phyloP scores from a whole-genome alignment of 2,888 invertebrate genomes.

The Petrolisthes cinctipes region DNA sequence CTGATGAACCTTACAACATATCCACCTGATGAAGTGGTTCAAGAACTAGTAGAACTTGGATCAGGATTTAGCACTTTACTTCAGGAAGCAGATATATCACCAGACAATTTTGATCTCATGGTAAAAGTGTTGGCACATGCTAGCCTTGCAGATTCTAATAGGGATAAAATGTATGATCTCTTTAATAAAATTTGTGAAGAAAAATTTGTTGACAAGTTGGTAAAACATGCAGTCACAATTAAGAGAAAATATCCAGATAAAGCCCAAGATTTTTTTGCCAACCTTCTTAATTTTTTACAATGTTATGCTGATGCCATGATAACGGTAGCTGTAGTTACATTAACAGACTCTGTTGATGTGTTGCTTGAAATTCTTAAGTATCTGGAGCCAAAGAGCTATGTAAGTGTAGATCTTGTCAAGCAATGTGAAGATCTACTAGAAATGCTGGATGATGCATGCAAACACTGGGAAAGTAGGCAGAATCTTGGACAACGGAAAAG shows the following conservation, averaged over 20 bases:
- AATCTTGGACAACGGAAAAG: neutral
- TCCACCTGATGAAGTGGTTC: conserved; percentile 38
- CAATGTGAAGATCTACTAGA: conserved; percentile 30
- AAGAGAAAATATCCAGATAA: conserved; percentile 1
- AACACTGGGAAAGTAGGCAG: neutral
- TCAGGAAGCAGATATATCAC: conserved; percentile 16
- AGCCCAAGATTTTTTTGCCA: conserved; percentile 12
- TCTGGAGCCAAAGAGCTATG: neutral
- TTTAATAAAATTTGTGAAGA: conserved; percentile 34
- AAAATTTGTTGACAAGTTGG: conserved; percentile 31
- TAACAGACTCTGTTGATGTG: conserved; percentile 22
- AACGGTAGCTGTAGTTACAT: conserved; percentile 21
- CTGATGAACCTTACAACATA: conserved; percentile 4
- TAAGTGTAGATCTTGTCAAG: neutral
- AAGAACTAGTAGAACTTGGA: conserved; percentile 13
- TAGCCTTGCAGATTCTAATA: conserved; percentile 20
- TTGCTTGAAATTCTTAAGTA: neutral
- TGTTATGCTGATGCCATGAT: conserved; percentile 18
- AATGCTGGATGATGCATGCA: conserved; percentile 25
- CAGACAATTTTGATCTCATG: conserved; percentile 31
- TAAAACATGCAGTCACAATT: conserved; percentile 12
- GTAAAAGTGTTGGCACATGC: conserved; percentile 34
- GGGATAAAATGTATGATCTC: conserved; percentile 38
- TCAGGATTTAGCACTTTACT: conserved; percentile 43
- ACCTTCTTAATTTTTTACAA: conserved; percentile 29